Evolutionary conservation across 2,888 invertebrate genomes (phyloP).

Genomic region (Standfussiana lucernea): DNA sequence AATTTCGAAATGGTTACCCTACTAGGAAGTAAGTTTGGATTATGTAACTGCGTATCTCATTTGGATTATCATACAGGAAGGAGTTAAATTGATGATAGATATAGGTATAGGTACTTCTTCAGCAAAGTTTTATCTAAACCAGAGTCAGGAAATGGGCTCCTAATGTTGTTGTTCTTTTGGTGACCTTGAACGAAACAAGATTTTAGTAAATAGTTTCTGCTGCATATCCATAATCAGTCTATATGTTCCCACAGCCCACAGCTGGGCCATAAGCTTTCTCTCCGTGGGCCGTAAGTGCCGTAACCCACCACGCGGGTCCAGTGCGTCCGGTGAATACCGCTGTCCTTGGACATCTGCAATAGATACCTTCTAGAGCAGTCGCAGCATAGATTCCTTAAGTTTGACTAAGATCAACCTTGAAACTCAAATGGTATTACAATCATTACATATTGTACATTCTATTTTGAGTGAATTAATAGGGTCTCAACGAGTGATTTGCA

Average conservation of each 20-base stretch:
- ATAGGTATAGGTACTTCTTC: not conserved
- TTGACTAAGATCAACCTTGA: not conserved
- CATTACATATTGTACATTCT: not conserved
- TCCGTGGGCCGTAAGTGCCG: not conserved
- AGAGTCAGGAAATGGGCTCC: not conserved
- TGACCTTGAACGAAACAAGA: not conserved
- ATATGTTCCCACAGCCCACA: not conserved
- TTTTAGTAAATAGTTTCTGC: not conserved
- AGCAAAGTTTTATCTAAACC: constrained; percentile 8
- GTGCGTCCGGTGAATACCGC: not conserved
- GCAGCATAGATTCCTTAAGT: not conserved
- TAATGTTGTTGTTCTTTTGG: not conserved
- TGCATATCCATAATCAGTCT: not conserved
- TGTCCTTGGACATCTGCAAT: not conserved
- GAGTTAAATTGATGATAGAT: not conserved
- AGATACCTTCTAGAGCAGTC: not conserved
- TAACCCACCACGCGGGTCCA: not conserved
- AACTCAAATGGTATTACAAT: not conserved
- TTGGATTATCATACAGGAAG: constrained; percentile 6
- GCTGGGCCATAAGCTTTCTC: not conserved
- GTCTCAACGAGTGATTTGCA: not conserved
- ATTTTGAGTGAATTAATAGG: not conserved
- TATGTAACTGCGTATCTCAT: not conserved
- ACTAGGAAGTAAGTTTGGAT: not conserved
- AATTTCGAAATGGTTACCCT: not conserved